A percentile compares a stretch with the other conserved stretches of the same genome.
phyloP scores from a whole-genome alignment of 2,888 invertebrate genomes.

The Pegoplata infirma region DNA sequence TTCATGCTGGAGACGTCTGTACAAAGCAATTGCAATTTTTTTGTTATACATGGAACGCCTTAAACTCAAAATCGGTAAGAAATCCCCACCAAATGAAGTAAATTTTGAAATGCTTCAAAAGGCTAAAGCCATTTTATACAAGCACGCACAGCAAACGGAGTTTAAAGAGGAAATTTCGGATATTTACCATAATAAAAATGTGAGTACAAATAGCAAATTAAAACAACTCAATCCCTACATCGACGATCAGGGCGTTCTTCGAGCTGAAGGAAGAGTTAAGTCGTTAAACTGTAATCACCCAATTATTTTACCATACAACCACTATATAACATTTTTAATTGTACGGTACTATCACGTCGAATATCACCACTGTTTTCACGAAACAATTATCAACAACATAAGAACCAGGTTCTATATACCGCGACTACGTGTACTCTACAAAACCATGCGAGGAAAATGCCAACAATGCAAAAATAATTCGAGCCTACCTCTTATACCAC shows the following conservation, averaged over 20 bases:
- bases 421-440: conserved; percentile 1
- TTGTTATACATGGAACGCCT: background rate
- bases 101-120: conserved; percentile 4
- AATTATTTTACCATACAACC: background rate
- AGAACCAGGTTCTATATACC: background rate
- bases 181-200: background rate
- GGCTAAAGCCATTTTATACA: background rate
- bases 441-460: background rate
- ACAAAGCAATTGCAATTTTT: background rate
- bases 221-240: background rate
- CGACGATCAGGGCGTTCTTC: background rate
- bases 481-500: background rate
- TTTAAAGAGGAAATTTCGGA: too few species aligned
- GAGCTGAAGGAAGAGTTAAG: background rate
- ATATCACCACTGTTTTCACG: conserved; percentile 2
- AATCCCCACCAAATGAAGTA: background rate
- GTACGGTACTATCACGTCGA: background rate
- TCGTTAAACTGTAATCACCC: background rate
- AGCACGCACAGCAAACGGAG: background rate
- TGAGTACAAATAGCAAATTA: too few species aligned
- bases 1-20: background rate
- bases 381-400: conserved; percentile 3
- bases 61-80: background rate
- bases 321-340: background rate
- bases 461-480: background rate